A percentile compares a stretch with the other conserved stretches of the same genome.
phyloP scores from a whole-genome alignment of 2,797 vertebrate species.

The Rhinatrema bivittatum region DNA sequence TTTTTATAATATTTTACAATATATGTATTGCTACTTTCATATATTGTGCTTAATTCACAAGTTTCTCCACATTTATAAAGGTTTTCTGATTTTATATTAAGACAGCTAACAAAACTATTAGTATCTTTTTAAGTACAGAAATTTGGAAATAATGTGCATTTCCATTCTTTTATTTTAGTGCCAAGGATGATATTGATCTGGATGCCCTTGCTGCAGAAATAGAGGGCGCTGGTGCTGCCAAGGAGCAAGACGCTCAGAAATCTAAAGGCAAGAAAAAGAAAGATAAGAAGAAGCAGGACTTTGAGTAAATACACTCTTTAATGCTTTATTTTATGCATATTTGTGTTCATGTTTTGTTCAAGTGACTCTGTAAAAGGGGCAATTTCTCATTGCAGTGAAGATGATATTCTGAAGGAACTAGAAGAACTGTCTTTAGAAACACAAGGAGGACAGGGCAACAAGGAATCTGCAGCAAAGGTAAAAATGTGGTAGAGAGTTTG shows the following conservation, averaged over 20 bases:
- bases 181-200: constrained; percentile 79
- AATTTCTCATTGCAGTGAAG: constrained; percentile 74
- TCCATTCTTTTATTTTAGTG: constrained; percentile 43
- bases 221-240: constrained; percentile 81
- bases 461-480: constrained; percentile 56
- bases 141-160: no score
- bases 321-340: neutral
- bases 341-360: constrained; percentile 2
- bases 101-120: no score
- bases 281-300: constrained; percentile 77
- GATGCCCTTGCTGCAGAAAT: constrained; percentile 86
- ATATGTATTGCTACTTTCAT: no score
- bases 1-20: no score
- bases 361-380: no score
- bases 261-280: constrained; percentile 79
- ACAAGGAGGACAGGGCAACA: constrained; percentile 68
- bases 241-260: constrained; percentile 71
- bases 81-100: no score
- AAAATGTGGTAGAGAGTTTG: no score
- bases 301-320: constrained; percentile 56
- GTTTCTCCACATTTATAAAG: no score
- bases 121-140: no score
- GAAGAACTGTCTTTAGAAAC: constrained; percentile 83
- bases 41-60: no score
- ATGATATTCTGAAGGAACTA: constrained; percentile 90